Base-by-base conservation (phyloP, 2,888 invertebrate genomes). In the Melinopterus prodromus region DNA sequence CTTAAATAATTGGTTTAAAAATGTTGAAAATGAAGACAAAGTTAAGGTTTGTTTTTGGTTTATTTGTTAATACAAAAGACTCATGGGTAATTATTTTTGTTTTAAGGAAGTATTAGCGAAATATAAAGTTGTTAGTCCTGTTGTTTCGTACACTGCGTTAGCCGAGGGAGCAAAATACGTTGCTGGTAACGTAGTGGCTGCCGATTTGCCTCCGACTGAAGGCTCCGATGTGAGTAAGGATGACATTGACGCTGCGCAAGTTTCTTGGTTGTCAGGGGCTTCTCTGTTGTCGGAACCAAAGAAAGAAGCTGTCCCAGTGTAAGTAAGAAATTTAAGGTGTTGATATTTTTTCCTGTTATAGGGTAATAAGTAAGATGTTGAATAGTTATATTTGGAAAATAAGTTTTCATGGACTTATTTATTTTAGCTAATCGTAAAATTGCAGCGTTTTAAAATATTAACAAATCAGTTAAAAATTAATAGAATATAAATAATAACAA, bases 1-100 rank as follows among this genome's bases (percentile, higher is more conserved):
- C 82, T 85, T 96, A 6, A 84, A 88, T 0, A 88, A 89, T 14
- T 96, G 96, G 96, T 90, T 93, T 38, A 88, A 91, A 1, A 90
- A 90, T 77, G 87, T 95, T 0, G 91, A 91, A 76, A 86, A 85
- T 0, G 86, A 92, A 70, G 90, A 92, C 72, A 90, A 92, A 87
- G 89, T 95, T 71, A 92, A 94, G 90, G 93, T 93, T 88, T 84
- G 80, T 79, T 79, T 72, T 69, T 75, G 35, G 35, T 76, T 78
- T 71, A n/a, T 79, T 74, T 16, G 70, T 6, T 71, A 35, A n/a
- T 35, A 0, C 15, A 53, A 15, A 7, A 16, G 6, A 9, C 26
- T 6, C 14, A 12, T 36, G 16, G 71, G 16, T 7, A 16, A 77
- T 69, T 16, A 16, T 77, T 15, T 76, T 70, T 76, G 53, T 80